These are phyloP conservation scores for Siniperca knerii DNA, from an alignment of 2,113 vertebrate genomes.

Conservation along the genomic window DNA sequence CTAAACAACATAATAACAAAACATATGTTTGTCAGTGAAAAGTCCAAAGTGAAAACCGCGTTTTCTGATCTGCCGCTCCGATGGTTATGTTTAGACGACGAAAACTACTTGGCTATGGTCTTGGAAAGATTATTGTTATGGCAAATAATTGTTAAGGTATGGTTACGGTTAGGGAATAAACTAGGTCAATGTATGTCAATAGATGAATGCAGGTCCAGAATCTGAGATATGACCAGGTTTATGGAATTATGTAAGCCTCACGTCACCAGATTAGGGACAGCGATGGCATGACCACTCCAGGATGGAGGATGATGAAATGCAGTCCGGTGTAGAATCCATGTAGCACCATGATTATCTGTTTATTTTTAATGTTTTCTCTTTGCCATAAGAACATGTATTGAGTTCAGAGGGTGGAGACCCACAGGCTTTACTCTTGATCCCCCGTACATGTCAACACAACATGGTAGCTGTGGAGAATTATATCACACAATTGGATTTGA, in stretches of 20 bases:
- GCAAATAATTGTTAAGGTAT: no score
- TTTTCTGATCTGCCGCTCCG: not conserved
- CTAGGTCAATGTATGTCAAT: constrained; percentile 1
- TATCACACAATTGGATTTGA: constrained; percentile 67
- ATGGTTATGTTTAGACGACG: not conserved
- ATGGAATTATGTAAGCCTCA: constrained; percentile 79
- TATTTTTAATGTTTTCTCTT: constrained; percentile 41
- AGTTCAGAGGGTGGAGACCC: constrained; percentile 48
- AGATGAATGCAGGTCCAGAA: constrained; percentile 28
- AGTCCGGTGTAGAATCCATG: constrained; percentile 39
- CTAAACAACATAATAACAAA: not conserved
- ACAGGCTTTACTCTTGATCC: constrained; percentile 69
- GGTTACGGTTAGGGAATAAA: not conserved
- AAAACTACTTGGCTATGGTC: not conserved
- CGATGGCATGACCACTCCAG: constrained; percentile 47
- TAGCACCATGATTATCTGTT: constrained; percentile 49
- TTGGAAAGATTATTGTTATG: not conserved
- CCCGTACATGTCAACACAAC: constrained; percentile 59
- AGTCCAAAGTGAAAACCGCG: not conserved
- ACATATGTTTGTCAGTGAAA: not conserved
- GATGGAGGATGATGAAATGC: constrained; percentile 56
- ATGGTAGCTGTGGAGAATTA: constrained; percentile 56
- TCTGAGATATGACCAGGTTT: constrained; percentile 65
- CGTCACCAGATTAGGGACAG: constrained; percentile 74
- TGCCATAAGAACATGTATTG: constrained; percentile 54